Base-by-base conservation (phyloP, 92 coral and sea anemone species). In the Bergia puertoricense region DNA sequence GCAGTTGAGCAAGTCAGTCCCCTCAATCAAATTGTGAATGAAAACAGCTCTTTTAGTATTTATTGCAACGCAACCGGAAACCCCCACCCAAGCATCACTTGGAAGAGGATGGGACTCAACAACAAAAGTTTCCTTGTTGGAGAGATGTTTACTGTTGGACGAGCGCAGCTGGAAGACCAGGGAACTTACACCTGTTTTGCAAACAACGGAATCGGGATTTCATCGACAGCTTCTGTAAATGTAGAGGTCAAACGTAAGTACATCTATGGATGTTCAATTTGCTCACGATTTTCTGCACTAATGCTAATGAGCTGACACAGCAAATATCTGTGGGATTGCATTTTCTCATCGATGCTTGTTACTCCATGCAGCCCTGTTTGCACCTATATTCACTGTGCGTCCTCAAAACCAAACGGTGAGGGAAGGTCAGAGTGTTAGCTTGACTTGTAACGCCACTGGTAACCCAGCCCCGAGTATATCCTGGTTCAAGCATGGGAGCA, bases 51-150 rank as follows among this genome's bases (percentile, higher is more conserved):
- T 10, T 68, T 90, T 44, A 51, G 65, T 36, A 8, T 90, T 38
- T 68, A 48, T 50, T 90, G 92, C 36, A 90, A 85, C 59, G 89
- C 92, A 13, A 90, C 92, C 48, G 92, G 94, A 80, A 90, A 88
- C 67, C 51, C 51, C 51, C 51, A 10, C 8, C 51, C 51, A 46
- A 46, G 51, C 51, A 46, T 46, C 51, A 46, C 85, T 36, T 92
- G 92, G 94, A 23, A 75, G 51, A 72, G 74, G 72, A 86, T 74
- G 37, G 81, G 85, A 40, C 36, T 77, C 59, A 42, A n/a, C 36
- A 44, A 42, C 36, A 66, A 13, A 36, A 48, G 40, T 11, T 81
- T 92, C 81, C 74, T 92, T 40, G 41, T 62, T 36, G 89, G 86
- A n/a, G 88, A 78, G 22, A 6, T 38, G 20, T 71, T 90, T 5